phyloP scores from a whole-genome alignment of 2,888 invertebrate species.

The Acanthopleura granulata region DNA sequence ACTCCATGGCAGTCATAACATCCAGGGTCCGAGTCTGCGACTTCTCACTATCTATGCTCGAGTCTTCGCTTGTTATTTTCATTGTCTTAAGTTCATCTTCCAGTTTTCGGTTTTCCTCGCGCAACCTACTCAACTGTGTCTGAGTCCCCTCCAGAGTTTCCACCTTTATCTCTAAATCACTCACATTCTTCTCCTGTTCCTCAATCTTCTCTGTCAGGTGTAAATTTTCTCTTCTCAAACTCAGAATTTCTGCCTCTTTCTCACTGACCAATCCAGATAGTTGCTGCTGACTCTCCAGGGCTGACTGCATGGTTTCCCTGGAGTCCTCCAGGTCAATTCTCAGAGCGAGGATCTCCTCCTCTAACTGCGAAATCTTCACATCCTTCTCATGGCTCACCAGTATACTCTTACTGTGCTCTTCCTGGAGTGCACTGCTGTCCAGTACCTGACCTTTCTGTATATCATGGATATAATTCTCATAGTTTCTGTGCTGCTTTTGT shows the following conservation, averaged over 20 bases:
- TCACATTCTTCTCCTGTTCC: conserved; percentile 27
- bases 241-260: conserved; percentile 26
- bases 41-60: conserved; percentile 18
- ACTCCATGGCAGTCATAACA: conserved; percentile 35
- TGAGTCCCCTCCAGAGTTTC: conserved; percentile 25
- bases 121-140: conserved; percentile 18
- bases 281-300: conserved; percentile 35
- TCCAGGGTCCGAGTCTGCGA: conserved; percentile 28
- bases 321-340: conserved; percentile 36
- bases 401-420: conserved; percentile 39
- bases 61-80: conserved; percentile 19
- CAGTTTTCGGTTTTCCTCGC: conserved; percentile 24
- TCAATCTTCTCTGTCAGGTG: conserved; percentile 31
- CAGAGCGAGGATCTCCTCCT: conserved; percentile 34
- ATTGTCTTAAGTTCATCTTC: conserved; percentile 25
- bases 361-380: conserved; percentile 36
- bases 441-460: conserved; percentile 39
- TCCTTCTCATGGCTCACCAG: conserved; percentile 38
- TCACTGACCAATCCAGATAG: conserved; percentile 32
- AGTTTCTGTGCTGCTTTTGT: conserved; percentile 31
- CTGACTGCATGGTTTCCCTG: conserved; percentile 38
- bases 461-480: conserved; percentile 46
- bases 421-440: conserved; percentile 38
- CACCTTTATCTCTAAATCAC: conserved; percentile 28
- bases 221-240: conserved; percentile 27